Evolutionary conservation across 2,797 vertebrate species (phyloP).

Genomic region (Cuculus canorus): DNA sequence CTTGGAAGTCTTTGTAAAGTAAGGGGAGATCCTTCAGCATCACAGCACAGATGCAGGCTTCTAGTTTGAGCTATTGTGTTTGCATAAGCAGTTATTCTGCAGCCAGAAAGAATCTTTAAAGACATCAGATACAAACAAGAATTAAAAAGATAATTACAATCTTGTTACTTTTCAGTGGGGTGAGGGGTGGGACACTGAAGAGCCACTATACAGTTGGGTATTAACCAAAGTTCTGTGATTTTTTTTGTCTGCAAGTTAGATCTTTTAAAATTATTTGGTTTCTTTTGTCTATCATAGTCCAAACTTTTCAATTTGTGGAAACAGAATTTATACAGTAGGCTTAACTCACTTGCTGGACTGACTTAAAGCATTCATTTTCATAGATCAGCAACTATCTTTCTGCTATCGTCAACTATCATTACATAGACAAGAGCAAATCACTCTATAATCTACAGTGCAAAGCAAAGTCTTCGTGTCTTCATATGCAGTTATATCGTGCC

Average conservation of each 20-base stretch:
- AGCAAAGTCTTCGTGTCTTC: background rate
- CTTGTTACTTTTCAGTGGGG: background rate
- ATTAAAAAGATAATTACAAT: background rate
- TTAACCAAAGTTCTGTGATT: background rate
- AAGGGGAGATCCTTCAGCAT: background rate
- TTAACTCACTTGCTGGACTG: background rate
- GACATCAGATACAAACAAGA: background rate
- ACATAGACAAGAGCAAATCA: background rate
- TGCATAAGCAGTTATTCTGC: background rate
- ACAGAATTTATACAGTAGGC: background rate
- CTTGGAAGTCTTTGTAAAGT: background rate
- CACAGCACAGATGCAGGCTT: background rate
- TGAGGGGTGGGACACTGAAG: background rate
- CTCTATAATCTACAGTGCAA: background rate
- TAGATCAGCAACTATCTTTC: background rate
- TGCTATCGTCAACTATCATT: background rate
- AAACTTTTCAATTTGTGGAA: background rate
- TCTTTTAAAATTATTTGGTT: background rate
- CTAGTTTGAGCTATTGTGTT: background rate
- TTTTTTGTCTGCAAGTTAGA: background rate
- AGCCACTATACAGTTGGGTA: background rate
- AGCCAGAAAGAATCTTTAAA: background rate
- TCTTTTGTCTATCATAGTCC: background rate
- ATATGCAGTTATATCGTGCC: background rate
- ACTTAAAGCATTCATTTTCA: background rate